These are phyloP conservation scores for Paradisaea rubra DNA, from an alignment of 2,113 vertebrate genomes.

Conservation along the genomic window DNA sequence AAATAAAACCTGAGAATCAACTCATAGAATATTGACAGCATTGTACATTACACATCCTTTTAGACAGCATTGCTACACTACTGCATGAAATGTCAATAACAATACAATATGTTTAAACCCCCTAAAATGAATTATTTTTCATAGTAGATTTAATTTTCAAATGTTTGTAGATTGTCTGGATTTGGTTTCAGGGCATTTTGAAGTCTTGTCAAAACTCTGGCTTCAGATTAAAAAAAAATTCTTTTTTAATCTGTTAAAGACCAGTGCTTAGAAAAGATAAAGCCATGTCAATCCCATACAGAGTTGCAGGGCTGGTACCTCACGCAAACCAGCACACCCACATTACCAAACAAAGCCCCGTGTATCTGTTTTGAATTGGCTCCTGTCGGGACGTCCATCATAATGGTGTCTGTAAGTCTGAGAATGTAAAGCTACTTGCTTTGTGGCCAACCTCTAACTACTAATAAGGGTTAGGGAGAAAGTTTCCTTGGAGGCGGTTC, in stretches of 20 bases:
- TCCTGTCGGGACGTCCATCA: not conserved
- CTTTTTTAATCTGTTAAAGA: not conserved
- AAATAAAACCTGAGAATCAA: not conserved
- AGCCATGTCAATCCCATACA: not conserved
- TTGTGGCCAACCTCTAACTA: slow-evolving; percentile 55
- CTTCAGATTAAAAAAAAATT: not conserved
- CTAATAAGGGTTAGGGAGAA: slow-evolving; percentile 50
- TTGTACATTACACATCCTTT: not conserved
- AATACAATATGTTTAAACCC: not conserved
- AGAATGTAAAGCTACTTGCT: slow-evolving; percentile 53
- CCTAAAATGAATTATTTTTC: not conserved
- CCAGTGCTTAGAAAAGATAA: slow-evolving; percentile 6
- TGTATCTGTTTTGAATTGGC: slow-evolving; percentile 36
- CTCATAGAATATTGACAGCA: not conserved
- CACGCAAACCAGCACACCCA: not conserved
- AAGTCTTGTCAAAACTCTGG: slow-evolving; percentile 30
- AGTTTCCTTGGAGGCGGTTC: slow-evolving; percentile 31
- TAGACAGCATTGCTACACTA: not conserved
- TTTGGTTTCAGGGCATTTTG: not conserved
- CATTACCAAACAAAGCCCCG: not conserved
- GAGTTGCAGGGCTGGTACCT: not conserved
- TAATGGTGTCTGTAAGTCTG: slow-evolving; percentile 56
- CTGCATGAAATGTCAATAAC: not conserved
- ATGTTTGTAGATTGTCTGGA: not conserved
- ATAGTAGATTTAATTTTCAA: not conserved